Conservation (phyloP, 2,888 invertebrate genomes). For the Mesoligia furuncula region DNA sequence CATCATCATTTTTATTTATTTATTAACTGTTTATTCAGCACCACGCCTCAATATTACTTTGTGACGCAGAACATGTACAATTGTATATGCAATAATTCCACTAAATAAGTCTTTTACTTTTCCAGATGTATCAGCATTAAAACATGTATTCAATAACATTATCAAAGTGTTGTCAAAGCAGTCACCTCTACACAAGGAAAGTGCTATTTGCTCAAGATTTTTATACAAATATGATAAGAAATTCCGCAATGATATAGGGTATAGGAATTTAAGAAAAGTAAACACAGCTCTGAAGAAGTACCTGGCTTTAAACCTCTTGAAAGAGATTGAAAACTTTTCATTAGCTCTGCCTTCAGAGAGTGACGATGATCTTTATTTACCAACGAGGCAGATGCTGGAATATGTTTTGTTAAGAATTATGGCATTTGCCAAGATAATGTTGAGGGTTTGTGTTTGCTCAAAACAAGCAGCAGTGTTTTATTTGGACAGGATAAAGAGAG, state of each 20-base stretch:
- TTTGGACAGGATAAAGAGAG: conserved; percentile 86
- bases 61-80: neutral
- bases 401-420: conserved; percentile 89
- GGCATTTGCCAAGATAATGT: conserved; percentile 90
- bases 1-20: neutral
- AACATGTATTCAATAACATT: conserved; percentile 75
- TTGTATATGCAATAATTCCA: neutral
- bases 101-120: conserved; percentile 38
- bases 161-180: conserved; percentile 81
- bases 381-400: conserved; percentile 91
- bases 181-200: conserved; percentile 88
- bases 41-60: neutral
- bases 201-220: conserved; percentile 89
- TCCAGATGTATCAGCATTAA: conserved; percentile 79
- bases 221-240: conserved; percentile 91
- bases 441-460: conserved; percentile 86
- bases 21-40: neutral
- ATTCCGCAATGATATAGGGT: conserved; percentile 90
- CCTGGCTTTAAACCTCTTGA: conserved; percentile 83
- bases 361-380: conserved; percentile 79
- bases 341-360: conserved; percentile 77
- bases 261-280: conserved; percentile 89
- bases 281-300: conserved; percentile 89
- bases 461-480: conserved; percentile 88
- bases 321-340: conserved; percentile 82